These are phyloP conservation scores for Pogonophryne albipinna DNA, from an alignment of 2,797 vertebrate genomes.

Conservation along the genomic window DNA sequence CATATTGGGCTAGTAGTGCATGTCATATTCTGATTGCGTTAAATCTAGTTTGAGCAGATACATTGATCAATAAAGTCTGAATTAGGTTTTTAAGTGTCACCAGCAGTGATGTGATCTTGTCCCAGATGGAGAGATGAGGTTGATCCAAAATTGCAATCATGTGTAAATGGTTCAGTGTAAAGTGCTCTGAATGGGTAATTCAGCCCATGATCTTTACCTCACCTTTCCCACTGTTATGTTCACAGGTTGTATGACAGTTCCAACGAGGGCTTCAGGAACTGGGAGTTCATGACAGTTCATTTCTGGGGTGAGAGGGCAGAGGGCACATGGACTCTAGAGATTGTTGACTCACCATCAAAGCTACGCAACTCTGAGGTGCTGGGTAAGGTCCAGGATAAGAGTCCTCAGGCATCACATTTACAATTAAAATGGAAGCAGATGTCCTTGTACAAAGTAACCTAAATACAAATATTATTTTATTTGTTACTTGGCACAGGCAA, in stretches of 20 bases:
- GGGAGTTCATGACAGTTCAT: conserved; percentile 97
- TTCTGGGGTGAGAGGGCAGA: conserved; percentile 93
- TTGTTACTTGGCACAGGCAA: conserved; percentile 83
- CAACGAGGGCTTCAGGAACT: conserved; percentile 92
- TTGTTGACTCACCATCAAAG: conserved; percentile 88
- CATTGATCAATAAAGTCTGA: background rate
- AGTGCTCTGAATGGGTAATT: background rate
- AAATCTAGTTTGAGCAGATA: accelerated
- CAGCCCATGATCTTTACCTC: background rate
- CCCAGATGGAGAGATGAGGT: too few relatives aligned
- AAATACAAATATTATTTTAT: background rate
- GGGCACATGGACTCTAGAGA: conserved; percentile 92
- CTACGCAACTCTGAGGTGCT: conserved; percentile 87
- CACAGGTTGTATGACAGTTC: conserved; percentile 91
- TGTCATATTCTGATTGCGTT: background rate
- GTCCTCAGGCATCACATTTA: conserved; percentile 44
- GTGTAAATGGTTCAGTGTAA: background rate
- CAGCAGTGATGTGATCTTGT: too few relatives aligned
- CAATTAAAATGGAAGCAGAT: background rate
- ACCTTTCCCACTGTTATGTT: background rate
- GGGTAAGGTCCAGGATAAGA: conserved; percentile 81
- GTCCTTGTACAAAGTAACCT: background rate
- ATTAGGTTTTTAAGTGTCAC: too few relatives aligned
- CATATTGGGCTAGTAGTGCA: background rate
- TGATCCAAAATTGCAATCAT: too few relatives aligned